Evolutionary conservation across 2,888 invertebrate species (phyloP).

Genomic region (Panorpa germanica): DNA sequence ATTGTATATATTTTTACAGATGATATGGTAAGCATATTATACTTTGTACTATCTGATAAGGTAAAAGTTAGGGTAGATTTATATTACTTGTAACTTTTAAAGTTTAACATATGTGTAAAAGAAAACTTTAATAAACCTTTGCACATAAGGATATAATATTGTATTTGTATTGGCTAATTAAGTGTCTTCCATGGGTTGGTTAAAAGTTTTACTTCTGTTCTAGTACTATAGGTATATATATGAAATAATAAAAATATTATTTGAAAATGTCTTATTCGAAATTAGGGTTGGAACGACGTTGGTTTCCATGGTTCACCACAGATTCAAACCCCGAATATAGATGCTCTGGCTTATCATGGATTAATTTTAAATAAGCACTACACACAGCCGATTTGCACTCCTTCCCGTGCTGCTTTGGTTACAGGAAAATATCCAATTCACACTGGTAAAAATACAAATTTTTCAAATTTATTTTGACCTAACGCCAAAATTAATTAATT

Average conservation of each 20-base stretch:
- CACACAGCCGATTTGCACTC: constrained; percentile 69
- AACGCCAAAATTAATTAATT: too few species aligned
- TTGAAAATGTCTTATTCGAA: constrained; percentile 6
- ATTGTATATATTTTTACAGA: constrained; percentile 64
- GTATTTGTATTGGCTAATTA: not conserved
- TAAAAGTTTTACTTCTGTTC: not conserved
- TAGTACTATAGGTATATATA: constrained; percentile 7
- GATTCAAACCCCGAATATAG: constrained; percentile 80
- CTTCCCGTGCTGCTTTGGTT: constrained; percentile 61
- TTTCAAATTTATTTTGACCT: not conserved
- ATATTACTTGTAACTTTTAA: too few species aligned
- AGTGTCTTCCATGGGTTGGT: constrained; percentile 3
- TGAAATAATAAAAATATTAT: constrained; percentile 3
- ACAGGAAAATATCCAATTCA: constrained; percentile 80
- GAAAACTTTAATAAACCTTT: too few species aligned
- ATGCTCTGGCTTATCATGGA: constrained; percentile 68
- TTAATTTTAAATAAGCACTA: constrained; percentile 74
- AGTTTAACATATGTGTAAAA: too few species aligned
- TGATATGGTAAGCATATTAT: constrained; percentile 44
- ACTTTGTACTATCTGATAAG: not conserved
- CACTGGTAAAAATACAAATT: constrained; percentile 31
- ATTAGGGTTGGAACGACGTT: constrained; percentile 82
- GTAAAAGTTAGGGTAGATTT: not conserved
- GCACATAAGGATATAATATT: too few species aligned
- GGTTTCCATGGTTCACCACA: constrained; percentile 77